A percentile compares a stretch with the other conserved stretches of the same genome.
Evolutionary conservation across 2,113 vertebrate genomes (phyloP).

Genomic region (Scomber japonicus): DNA sequence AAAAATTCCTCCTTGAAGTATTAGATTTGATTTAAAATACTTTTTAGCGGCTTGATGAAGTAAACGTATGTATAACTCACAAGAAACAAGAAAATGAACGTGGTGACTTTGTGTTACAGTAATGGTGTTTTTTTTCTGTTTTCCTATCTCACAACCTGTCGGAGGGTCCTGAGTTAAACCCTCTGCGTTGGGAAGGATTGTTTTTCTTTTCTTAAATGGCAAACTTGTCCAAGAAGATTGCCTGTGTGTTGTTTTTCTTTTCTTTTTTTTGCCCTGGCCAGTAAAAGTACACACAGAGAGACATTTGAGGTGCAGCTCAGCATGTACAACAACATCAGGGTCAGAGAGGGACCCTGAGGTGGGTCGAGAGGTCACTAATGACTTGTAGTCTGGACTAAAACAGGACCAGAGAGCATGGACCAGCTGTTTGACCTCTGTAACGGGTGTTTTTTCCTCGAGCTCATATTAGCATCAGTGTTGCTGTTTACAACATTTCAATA

Average conservation of each 20-base stretch:
- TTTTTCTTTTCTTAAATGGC: too few species aligned
- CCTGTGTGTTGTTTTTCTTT: background rate
- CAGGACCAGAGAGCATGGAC: constrained; percentile 9
- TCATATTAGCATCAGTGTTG: constrained; percentile 33
- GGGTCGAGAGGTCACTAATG: background rate
- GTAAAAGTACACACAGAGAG: background rate
- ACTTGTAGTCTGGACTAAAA: background rate
- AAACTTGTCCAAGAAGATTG: too few species aligned
- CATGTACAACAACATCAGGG: background rate
- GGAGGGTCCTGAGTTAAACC: background rate
- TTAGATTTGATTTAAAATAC: background rate
- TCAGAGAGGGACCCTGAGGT: background rate
- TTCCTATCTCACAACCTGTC: background rate
- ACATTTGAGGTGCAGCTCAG: constrained; percentile 3
- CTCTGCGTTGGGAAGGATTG: background rate
- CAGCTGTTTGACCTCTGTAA: constrained; percentile 15
- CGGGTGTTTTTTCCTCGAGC: constrained; percentile 4
- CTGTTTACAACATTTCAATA: constrained; percentile 37
- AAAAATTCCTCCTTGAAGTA: background rate
- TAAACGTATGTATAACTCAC: background rate
- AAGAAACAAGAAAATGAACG: background rate
- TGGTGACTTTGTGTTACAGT: background rate
- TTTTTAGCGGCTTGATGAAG: background rate
- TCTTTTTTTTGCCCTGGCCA: background rate
- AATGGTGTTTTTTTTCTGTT: background rate